phyloP scores from a whole-genome alignment of 2,797 vertebrate genomes.

The Enteromius viviparus region DNA sequence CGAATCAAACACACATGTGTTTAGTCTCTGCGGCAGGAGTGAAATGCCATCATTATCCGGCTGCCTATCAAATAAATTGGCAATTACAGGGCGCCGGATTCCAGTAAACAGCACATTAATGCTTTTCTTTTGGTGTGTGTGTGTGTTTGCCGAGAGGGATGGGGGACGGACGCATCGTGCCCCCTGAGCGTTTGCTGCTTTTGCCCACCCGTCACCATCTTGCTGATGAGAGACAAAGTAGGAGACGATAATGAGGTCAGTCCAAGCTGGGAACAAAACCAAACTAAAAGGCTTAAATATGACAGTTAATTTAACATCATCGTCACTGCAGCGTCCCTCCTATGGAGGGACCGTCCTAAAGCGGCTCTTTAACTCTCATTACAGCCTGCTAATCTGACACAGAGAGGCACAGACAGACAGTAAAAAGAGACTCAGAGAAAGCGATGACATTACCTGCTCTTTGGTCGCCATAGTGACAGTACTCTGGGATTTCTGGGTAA shows the following conservation, averaged over 20 bases:
- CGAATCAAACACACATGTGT: constrained; percentile 83
- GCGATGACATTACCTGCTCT: constrained; percentile 23
- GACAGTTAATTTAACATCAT: constrained; percentile 74
- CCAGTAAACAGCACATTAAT: constrained; percentile 95
- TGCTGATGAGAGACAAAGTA: constrained; percentile 81
- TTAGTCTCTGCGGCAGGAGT: constrained; percentile 94
- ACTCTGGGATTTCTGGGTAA: constrained; percentile 37
- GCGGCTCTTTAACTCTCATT: constrained; percentile 33
- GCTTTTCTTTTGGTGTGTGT: constrained; percentile 59
- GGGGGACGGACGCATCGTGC: constrained; percentile 67
- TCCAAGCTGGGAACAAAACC: constrained; percentile 67
- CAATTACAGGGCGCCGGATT: constrained; percentile 98
- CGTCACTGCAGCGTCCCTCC: constrained; percentile 57
- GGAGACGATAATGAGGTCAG: constrained; percentile 83
- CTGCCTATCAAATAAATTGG: constrained; percentile 99
- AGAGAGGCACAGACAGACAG: constrained; percentile 11
- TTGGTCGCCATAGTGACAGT: constrained; percentile 38
- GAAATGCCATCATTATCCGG: constrained; percentile 99
- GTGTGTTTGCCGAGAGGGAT: constrained; percentile 73
- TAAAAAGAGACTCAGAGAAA: constrained; percentile 6
- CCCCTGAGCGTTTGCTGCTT: constrained; percentile 84
- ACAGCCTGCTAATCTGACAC: constrained; percentile 24
- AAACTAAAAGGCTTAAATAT: constrained; percentile 66
- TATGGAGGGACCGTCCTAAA: neutral
- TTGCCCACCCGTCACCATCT: constrained; percentile 73